These are phyloP conservation scores for Drosophila trapezifrons DNA, from an alignment of 1,140 invertebrate genomes.

Conservation along the genomic window DNA sequence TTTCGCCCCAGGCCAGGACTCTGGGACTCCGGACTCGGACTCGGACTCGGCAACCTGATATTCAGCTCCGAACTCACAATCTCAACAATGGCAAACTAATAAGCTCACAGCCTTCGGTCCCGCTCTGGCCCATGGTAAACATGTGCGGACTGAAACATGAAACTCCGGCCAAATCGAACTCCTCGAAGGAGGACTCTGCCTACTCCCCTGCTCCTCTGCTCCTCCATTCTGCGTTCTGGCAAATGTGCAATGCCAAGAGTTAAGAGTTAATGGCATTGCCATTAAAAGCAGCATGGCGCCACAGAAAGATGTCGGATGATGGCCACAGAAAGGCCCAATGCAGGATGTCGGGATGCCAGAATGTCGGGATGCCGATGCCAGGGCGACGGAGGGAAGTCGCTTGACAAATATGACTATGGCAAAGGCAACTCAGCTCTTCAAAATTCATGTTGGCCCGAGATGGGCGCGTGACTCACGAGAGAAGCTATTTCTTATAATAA, in stretches of 20 bases:
- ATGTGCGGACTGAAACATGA: conserved; percentile 29
- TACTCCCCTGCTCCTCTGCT: not conserved
- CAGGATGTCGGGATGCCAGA: conserved; percentile 7
- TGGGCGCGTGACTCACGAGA: conserved; percentile 5
- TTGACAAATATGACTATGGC: conserved; percentile 61
- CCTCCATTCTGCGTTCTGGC: not conserved
- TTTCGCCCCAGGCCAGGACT: conserved; percentile 29
- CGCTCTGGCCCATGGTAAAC: conserved; percentile 18
- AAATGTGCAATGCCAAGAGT: conserved; percentile 54
- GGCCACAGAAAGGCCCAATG: conserved; percentile 28
- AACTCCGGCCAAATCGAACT: conserved; percentile 19
- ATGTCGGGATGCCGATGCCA: not conserved
- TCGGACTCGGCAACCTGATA: conserved; percentile 43
- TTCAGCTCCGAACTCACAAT: conserved; percentile 49
- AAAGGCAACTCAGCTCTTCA: conserved; percentile 74
- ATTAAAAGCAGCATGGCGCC: conserved; percentile 37
- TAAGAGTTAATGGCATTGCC: conserved; percentile 57
- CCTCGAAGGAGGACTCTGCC: conserved; percentile 9
- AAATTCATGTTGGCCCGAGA: conserved; percentile 34
- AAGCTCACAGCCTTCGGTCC: conserved; percentile 35
- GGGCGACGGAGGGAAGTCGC: conserved; percentile 14
- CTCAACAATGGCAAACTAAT: conserved; percentile 61
- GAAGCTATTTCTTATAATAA: no score
- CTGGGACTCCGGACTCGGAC: conserved; percentile 3
- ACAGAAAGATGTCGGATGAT: conserved; percentile 39